Base-by-base conservation (phyloP, 2,888 invertebrate genomes). In the Rugalucina vietnamica region DNA sequence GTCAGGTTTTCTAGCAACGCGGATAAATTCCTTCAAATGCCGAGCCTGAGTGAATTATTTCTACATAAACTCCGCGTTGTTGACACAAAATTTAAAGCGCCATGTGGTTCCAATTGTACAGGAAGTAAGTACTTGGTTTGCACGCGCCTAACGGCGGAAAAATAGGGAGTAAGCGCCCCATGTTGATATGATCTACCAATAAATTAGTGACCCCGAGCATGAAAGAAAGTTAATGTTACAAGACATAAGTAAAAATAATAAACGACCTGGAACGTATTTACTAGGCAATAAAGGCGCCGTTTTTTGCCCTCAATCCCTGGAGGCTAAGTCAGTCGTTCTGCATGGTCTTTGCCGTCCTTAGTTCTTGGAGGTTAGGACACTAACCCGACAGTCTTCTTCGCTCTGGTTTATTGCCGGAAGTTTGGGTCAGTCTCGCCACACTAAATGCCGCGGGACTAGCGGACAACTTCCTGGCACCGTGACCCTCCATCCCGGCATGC, bases 31-130 rank as follows among this genome's bases (percentile, higher is more conserved):
- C 60, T 76, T 21, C 57, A 54, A 76, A 79, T 74, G 54, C 79
- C 32, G 49, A 72, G 34, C 54, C 37, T 72, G 79, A 76, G 77
- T 73, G 73, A 71, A 76, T 69, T 77, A 80, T 69, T 79, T 73
- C 65, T 24, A 74, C 54, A 76, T 71, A 76, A 84, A 76, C 77
- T 69, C 32, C 54, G 43, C 50, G 39, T 27, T 83, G 87, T 87
- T 87, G 87, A 87, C 87, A 87, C 84, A 83, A 83, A 72, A 72
- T 81, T 87, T 73, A 83, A 81, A 71, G 14, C 73, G 72, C 70
- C 85, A 87, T 87, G 83, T 87, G 87, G 85, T 87, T 87, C 81
- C 79, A 83, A 87, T 87, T 87, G 81, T 76, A 36, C 69, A 73
- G 60, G 76, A 57, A 65, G 74, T 81, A 81, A 84, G 81, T 81